Base-by-base conservation (phyloP, 2,797 vertebrate genomes). In the Myripristis jacobus region DNA sequence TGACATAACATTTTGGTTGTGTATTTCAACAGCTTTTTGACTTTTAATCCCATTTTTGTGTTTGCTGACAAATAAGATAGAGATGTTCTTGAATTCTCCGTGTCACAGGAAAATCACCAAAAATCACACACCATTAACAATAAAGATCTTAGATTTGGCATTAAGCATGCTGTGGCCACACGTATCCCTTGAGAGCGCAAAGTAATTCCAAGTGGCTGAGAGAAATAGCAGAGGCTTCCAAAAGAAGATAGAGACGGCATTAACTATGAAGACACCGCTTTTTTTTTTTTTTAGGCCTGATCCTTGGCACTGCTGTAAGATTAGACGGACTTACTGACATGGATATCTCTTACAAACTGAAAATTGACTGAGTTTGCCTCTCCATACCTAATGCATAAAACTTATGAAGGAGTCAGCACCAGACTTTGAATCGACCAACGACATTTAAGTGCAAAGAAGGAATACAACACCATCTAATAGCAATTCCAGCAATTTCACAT, bases 161-260 rank as follows among this genome's bases (percentile, higher is more conserved):
- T 38, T 24, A 24, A 54, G 47, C 27, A 41, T 46, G 48, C 55
- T 48, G 62, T 48, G 66, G 77, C 72, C 67, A 52, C 67, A 57
- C 67, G 78, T 79, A 21, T 70, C 71, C 56, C 66, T 52, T 21
- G 70, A 83, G 63, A 72, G 57, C 0, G 1, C 29, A 60, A 34
- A 55, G 61, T 51, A 43, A 60, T 63, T 31, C 21, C 41, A 60
- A 60, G 59, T 55, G 54, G 47, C 55, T 59, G 67, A 70, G 70
- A 77, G 75, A 88, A 87, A 83, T 57, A 59, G 67, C 47, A 34
- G 56, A 77, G 69, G 82, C 75, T 88, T 84, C 85, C 24, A 4
- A 70, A 79, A 84, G 72, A 80, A 86, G 77, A 86, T 90, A 82
- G 77, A 89, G 71, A 87, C 83, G 86, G 90, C 84, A 76, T 81